These are phyloP conservation scores for Dryobates pubescens DNA, from an alignment of 2,797 vertebrate species.

Conservation along the genomic window DNA sequence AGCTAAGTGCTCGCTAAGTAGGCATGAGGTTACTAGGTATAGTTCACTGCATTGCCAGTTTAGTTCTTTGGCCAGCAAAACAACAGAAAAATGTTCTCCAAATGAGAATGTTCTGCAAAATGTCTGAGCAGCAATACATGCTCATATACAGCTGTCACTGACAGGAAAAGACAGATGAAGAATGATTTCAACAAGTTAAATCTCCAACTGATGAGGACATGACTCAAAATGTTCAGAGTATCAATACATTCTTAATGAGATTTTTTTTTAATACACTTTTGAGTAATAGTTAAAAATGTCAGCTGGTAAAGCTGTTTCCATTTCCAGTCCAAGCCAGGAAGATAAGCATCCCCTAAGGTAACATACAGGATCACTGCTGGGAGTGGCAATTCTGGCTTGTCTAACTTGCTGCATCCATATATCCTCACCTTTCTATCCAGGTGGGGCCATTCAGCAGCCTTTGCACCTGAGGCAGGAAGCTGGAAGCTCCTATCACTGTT, in stretches of 20 bases:
- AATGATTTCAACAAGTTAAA: background rate
- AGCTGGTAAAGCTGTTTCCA: background rate
- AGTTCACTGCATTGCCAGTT: background rate
- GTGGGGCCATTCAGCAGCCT: background rate
- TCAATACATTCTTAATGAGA: background rate
- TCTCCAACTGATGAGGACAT: background rate
- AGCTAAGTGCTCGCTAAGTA: background rate
- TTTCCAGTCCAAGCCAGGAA: background rate
- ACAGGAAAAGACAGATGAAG: background rate
- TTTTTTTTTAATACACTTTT: background rate
- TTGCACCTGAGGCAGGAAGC: background rate
- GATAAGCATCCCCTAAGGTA: background rate
- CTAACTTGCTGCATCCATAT: background rate
- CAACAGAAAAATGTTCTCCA: background rate
- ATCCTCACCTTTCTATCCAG: background rate
- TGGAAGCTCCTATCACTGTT: background rate
- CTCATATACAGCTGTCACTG: background rate
- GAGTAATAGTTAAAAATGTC: background rate
- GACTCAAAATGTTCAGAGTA: background rate
- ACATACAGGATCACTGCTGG: rapidly evolving
- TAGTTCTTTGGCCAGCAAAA: background rate
- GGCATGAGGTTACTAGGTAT: background rate
- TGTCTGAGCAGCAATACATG: background rate
- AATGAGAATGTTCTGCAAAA: background rate
- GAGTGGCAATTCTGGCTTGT: background rate